Percentiles rank a stretch among this genome's conserved stretches.
Evolutionary conservation across 2,113 vertebrate genomes (phyloP).

Genomic region (Euleptes europaea): DNA sequence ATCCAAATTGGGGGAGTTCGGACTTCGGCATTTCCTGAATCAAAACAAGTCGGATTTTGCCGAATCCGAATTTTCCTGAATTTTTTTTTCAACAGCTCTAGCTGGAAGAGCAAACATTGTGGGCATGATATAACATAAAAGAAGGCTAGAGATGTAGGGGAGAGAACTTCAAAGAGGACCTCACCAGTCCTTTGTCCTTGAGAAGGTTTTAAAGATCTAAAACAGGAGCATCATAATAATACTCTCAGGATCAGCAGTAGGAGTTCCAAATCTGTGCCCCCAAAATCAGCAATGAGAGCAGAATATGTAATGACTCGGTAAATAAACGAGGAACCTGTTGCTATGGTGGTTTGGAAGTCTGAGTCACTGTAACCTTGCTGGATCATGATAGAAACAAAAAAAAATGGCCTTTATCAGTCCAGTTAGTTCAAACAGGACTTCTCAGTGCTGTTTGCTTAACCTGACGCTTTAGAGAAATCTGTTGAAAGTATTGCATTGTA

Average conservation of each 20-base stretch:
- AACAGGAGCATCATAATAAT: not conserved
- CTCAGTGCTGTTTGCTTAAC: conserved; percentile 34
- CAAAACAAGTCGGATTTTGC: no score
- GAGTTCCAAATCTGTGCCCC: not conserved
- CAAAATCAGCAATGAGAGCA: not conserved
- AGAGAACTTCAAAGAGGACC: not conserved
- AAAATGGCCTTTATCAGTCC: conserved; percentile 37
- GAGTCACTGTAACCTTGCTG: conserved; percentile 49
- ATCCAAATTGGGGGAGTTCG: no score
- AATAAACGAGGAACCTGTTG: not conserved
- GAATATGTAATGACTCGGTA: not conserved
- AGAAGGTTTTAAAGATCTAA: not conserved
- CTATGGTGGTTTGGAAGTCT: not conserved
- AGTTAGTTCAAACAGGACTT: conserved; percentile 42
- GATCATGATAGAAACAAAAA: not conserved
- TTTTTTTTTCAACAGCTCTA: no score
- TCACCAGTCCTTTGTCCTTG: rapidly evolving
- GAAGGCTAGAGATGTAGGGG: no score
- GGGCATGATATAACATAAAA: no score
- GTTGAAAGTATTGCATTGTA: not conserved
- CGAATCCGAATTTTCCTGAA: no score
- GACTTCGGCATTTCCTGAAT: no score
- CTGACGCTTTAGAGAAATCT: conserved; percentile 21
- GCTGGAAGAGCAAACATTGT: no score
- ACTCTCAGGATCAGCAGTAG: not conserved